phyloP scores from a whole-genome alignment of 92 coral and sea anemone species.

The Heteractis magnifica region DNA sequence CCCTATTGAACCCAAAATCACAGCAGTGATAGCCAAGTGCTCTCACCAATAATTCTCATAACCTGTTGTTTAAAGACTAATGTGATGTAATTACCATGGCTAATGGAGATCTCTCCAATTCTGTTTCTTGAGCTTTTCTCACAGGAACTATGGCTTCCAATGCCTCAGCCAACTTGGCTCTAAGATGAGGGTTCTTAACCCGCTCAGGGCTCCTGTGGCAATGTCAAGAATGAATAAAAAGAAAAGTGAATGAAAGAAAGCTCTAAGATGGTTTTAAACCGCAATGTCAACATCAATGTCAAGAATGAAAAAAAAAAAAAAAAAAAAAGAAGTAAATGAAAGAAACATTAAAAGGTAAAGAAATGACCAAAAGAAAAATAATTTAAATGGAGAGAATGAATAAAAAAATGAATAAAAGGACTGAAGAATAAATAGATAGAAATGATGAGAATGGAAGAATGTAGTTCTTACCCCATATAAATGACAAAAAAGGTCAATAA shows the following conservation, averaged over 20 bases:
- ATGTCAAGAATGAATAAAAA: not conserved
- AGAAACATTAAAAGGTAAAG: not conserved
- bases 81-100: constrained; percentile 48
- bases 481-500: constrained; percentile 86
- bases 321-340: not conserved
- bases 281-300: not conserved
- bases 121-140: constrained; percentile 41
- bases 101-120: constrained; percentile 52
- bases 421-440: not conserved
- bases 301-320: not conserved
- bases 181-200: constrained; percentile 89
- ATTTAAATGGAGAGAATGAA: not conserved
- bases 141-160: constrained; percentile 83
- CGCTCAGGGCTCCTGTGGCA: constrained; percentile 74
- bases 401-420: not conserved
- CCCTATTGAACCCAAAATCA: not conserved
- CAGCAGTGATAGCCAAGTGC: not conserved
- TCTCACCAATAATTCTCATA: not conserved
- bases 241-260: not conserved
- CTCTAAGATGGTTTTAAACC: too few relatives aligned
- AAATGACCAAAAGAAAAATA: not conserved
- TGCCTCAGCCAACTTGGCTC: constrained; percentile 96
- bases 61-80: not conserved
- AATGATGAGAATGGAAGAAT: not conserved
- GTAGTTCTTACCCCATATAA: constrained; percentile 74